phyloP scores from a whole-genome alignment of 2,888 invertebrate species.

The Girardia tigrina region DNA sequence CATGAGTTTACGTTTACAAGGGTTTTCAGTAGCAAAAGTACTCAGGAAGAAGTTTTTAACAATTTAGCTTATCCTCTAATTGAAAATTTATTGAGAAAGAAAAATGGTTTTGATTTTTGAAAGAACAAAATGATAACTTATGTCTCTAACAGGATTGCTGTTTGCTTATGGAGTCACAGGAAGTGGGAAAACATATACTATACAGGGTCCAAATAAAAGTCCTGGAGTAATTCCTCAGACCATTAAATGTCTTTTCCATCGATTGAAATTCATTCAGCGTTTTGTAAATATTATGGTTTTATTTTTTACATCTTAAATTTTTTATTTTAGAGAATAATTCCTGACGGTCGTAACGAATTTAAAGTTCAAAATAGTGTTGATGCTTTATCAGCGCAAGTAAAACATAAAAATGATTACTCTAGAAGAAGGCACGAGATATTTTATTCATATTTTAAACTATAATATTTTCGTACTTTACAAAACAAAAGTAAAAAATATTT shows the following conservation, averaged over 20 bases:
- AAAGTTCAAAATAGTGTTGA: background rate
- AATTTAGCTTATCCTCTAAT: conserved; percentile 71
- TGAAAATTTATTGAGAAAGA: conserved; percentile 66
- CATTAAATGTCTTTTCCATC: conserved; percentile 68
- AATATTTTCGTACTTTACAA: too few relatives aligned
- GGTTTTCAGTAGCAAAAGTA: conserved; percentile 65
- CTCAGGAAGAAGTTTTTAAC: conserved; percentile 72
- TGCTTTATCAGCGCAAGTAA: background rate
- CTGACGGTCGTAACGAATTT: background rate
- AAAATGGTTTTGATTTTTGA: too few relatives aligned
- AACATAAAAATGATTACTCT: background rate
- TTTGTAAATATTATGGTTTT: background rate
- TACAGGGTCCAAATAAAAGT: conserved; percentile 63
- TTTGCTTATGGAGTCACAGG: conserved; percentile 96
- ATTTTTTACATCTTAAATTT: background rate
- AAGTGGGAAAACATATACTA: conserved; percentile 85
- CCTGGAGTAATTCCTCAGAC: conserved; percentile 75
- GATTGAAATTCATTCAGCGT: background rate
- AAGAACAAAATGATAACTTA: too few relatives aligned
- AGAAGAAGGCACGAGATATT: background rate
- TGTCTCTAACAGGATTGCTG: conserved; percentile 58
- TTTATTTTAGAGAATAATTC: background rate
- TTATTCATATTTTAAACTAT: background rate
- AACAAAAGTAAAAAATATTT: too few relatives aligned
- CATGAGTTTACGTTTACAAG: conserved; percentile 53